Percentiles rank a stretch among this genome's conserved stretches.
Conservation (phyloP, 2,888 invertebrate genomes). For the Parnassius orleans region DNA sequence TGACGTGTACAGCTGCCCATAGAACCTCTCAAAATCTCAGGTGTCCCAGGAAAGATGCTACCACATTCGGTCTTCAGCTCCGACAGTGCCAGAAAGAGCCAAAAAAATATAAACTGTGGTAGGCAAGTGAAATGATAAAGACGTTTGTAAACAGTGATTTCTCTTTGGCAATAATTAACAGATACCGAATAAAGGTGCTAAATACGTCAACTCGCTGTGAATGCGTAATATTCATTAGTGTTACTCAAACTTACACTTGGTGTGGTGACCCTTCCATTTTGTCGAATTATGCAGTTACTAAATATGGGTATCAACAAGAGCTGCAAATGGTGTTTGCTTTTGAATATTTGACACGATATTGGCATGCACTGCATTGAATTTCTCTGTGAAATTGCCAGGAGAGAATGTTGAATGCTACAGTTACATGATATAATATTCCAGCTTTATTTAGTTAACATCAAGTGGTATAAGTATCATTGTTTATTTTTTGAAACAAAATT, state of each 20-base stretch:
- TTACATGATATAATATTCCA: too few species aligned
- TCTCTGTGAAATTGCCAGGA: conserved; percentile 1
- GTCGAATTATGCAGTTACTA: background rate
- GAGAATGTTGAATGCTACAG: background rate
- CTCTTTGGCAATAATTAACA: background rate
- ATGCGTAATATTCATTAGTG: background rate
- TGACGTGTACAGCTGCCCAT: too few species aligned
- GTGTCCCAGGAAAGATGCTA: too few species aligned
- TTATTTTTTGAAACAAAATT: too few species aligned
- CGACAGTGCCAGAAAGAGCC: too few species aligned
- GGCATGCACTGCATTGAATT: conserved; percentile 1
- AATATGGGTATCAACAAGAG: background rate
- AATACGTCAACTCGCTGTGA: background rate
- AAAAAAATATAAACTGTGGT: too few species aligned
- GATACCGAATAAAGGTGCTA: background rate
- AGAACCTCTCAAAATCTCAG: too few species aligned
- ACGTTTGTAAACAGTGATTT: background rate
- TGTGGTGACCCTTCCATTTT: background rate
- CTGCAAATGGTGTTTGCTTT: background rate
- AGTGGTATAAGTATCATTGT: too few species aligned
- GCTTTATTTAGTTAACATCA: too few species aligned
- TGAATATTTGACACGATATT: conserved; percentile 1
- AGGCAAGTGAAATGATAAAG: background rate
- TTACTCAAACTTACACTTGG: background rate
- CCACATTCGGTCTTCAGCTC: too few species aligned